Evolutionary conservation across 2,888 invertebrate species (phyloP), one percentile per base, ranked within the genome.

Genomic region (Masnerella sp.): DNA sequence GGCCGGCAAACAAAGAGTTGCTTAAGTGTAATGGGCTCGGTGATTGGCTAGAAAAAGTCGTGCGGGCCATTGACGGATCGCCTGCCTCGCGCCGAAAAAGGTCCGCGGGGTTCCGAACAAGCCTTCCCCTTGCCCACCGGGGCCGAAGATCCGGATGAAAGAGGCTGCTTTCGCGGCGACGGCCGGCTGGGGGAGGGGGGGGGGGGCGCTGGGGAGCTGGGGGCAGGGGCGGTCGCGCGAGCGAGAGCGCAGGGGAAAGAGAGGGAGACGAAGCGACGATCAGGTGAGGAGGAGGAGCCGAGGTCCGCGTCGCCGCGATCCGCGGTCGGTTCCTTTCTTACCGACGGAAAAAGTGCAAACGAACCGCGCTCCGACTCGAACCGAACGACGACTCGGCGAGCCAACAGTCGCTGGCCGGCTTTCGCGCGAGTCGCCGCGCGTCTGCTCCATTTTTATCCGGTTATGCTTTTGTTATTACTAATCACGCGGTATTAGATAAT

Each of bases 291-390:
- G 68, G 59, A 68, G 68, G 68, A 59, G 68, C 20, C 34, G 58
- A 47, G 20, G 32, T 11, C 42, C 45, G 68, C 59, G 51, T 59
- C 68, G 59, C 28, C 51, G 69, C 67, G 47, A 56, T 58, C 25
- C 58, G 49, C 25, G 58, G 45, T 56, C 49, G 56, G 32, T 69
- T 40, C 38, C 69, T 68, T 52, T 61, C 61, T 70, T 70, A 70
- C 69, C 69, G 69, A 70, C 69, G 38, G 69, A 69, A 59, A 69
- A 69, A 69, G 69, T 59, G 43, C 45, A 69, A 52, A 61, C 69
- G 38, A 61, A 17, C 61, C 56, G 30, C 30, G 43, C n/a, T n/a
- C n/a, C n/a, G n/a, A n/a, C n/a, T n/a, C 40, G 38, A 17, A n/a
- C 36, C n/a, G 42, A 34, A 43, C 64, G 52, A n/a, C n/a, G n/a